phyloP scores from a whole-genome alignment of 2,888 invertebrate genomes.

The Lithophane leautieri region DNA sequence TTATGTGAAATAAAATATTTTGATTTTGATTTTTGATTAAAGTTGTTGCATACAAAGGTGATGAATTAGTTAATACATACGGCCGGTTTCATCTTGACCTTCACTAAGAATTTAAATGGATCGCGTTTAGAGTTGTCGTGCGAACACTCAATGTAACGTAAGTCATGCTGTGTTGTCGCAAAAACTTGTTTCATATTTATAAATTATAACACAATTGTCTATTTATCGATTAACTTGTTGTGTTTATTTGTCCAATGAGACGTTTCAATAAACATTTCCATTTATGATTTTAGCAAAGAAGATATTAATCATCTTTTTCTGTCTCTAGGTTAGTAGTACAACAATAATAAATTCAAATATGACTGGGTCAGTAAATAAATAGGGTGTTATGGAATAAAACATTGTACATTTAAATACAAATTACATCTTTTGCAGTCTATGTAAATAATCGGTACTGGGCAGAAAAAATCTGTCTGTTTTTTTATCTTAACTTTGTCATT shows the following conservation, averaged over 20 bases:
- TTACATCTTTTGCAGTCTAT: not conserved
- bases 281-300: conserved; percentile 10
- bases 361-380: conserved; percentile 20
- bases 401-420: not conserved
- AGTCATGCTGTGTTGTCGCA: not conserved
- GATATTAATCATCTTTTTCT: conserved; percentile 15
- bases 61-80: not conserved
- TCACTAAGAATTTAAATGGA: conserved; percentile 5
- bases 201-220: not conserved
- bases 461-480: not conserved
- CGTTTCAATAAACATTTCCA: conserved; percentile 12
- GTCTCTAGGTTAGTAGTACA: conserved; percentile 1
- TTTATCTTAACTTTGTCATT: not conserved
- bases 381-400: not conserved
- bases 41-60: too few relatives aligned
- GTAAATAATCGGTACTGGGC: not conserved
- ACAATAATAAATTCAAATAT: conserved; percentile 24
- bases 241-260: conserved; percentile 12
- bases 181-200: conserved; percentile 23
- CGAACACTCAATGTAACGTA: conserved; percentile 12
- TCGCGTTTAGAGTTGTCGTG: conserved; percentile 1
- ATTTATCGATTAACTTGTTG: not conserved
- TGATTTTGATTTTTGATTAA: too few relatives aligned
- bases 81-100: not conserved
- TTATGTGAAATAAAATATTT: too few relatives aligned